These are phyloP conservation scores for Phrynosoma platyrhinos DNA, from an alignment of 2,113 vertebrate species.

Conservation along the genomic window DNA sequence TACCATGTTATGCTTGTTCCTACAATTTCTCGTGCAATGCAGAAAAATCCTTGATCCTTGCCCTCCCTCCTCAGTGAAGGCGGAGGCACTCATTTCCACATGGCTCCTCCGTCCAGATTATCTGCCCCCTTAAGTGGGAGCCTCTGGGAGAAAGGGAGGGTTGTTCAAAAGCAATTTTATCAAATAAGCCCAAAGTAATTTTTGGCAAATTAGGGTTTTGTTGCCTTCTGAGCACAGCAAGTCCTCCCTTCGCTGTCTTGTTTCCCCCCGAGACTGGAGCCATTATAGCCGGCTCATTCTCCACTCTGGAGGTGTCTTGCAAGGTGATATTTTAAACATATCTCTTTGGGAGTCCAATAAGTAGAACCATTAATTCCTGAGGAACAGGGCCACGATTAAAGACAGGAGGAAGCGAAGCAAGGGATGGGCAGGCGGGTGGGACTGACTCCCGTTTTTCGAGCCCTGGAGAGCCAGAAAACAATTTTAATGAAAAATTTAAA, in stretches of 20 bases:
- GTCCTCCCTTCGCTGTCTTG: neutral
- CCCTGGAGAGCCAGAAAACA: constrained; percentile 19
- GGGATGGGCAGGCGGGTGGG: neutral
- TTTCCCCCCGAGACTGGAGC: accelerated
- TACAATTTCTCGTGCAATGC: accelerated
- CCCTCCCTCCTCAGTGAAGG: neutral
- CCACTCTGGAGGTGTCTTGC: neutral
- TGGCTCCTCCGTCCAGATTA: neutral
- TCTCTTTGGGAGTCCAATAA: constrained; percentile 30
- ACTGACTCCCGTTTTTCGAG: constrained; percentile 5
- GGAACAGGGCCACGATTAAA: constrained; percentile 18
- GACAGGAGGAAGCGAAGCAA: neutral
- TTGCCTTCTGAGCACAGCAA: neutral
- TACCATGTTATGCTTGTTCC: accelerated
- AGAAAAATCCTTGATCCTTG: accelerated
- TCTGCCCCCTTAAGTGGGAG: constrained; percentile 33
- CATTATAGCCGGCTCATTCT: neutral
- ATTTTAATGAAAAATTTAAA: constrained; percentile 36
- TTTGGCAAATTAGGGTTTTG: constrained; percentile 12
- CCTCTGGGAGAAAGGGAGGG: constrained; percentile 33
- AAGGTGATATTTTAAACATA: constrained; percentile 36
- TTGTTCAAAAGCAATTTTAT: constrained; percentile 39
- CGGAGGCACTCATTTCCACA: neutral
- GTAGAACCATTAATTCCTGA: constrained; percentile 33
- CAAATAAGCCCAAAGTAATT: constrained; percentile 13